Base-by-base conservation (phyloP, 2,113 vertebrate species). In the Epinephelus cyanopodus region DNA sequence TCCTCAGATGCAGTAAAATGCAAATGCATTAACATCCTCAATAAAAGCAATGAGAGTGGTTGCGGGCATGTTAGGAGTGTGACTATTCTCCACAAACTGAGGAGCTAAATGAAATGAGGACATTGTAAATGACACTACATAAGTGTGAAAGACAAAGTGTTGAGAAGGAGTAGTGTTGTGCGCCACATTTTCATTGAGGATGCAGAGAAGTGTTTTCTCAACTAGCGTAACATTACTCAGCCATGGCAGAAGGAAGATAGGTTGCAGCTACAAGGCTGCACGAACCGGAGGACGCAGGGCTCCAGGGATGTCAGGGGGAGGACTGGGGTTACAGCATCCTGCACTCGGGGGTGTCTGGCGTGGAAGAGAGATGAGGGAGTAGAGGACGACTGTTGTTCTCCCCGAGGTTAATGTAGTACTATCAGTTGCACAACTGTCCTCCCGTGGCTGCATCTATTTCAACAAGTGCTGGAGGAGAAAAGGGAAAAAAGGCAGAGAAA, bases 401-500 rank as follows among this genome's bases (percentile, higher is more conserved):
- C 82, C 65, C 33, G 84, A 87, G 91, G 90, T 91, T 87, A 90
- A 88, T 87, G 79, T 79, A 48, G 82, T 48, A 50, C 67, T 79
- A 90, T 89, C 84, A 84, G 69, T 66, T 39, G 64, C 82, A 68
- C 77, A 87, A 86, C 56, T 68, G 78, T 92, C 85, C 83, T 81
- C 82, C 81, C 2, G 18, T 39, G 62, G 61, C 77, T 68, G 81
- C 78, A 87, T 89, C 54, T 84, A 86, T 89, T 87, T 89, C 87
- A 70, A 84, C 81, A 84, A 87, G 66, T 45, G 81, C 89, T 78
- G 39, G 47, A 90, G 84, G 86, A 79, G 29, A 67, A 82, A 79
- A 27, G 23, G 21, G 10, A 23, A 58, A 29, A 57, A 62, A 19
- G 65, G 47, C 0, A 19, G 14, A 42, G 33, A 48, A 82, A 61